A percentile compares a stretch with the other conserved stretches of the same genome.
Evolutionary conservation across 37 sponge, comb jelly and placozoan species (phyloP).

Genomic region (Ephydatia muelleri): DNA sequence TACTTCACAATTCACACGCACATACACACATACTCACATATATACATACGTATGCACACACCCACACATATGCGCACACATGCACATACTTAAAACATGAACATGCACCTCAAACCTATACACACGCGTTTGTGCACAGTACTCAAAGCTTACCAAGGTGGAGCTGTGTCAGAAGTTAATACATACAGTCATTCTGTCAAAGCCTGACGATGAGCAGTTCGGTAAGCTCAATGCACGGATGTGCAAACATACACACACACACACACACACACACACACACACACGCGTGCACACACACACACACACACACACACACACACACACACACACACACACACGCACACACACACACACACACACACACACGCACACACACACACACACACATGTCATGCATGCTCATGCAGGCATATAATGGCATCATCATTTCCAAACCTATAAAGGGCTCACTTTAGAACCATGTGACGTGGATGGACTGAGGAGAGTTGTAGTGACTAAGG

Average conservation of each 20-base stretch:
- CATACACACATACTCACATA: conserved; percentile 8
- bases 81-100: conserved; percentile 3
- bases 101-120: neutral
- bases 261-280: conserved; percentile 12
- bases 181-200: conserved; percentile 28
- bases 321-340: conserved; percentile 11
- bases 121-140: neutral
- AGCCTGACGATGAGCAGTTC: neutral
- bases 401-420: neutral
- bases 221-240: neutral
- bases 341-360: conserved; percentile 15
- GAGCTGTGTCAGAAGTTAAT: conserved; percentile 62
- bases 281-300: neutral
- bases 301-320: conserved; percentile 13
- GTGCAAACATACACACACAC: neutral
- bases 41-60: neutral
- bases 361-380: neutral
- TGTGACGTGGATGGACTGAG: neutral
- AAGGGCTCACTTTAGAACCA: too few relatives aligned
- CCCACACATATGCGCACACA: neutral
- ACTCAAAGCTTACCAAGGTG: neutral
- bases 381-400: neutral
- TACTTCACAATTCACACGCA: neutral
- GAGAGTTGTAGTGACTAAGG: conserved; percentile 16
- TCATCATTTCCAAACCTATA: neutral